Conservation (phyloP, 2,113 vertebrate species). For the Scatophagus argus region DNA sequence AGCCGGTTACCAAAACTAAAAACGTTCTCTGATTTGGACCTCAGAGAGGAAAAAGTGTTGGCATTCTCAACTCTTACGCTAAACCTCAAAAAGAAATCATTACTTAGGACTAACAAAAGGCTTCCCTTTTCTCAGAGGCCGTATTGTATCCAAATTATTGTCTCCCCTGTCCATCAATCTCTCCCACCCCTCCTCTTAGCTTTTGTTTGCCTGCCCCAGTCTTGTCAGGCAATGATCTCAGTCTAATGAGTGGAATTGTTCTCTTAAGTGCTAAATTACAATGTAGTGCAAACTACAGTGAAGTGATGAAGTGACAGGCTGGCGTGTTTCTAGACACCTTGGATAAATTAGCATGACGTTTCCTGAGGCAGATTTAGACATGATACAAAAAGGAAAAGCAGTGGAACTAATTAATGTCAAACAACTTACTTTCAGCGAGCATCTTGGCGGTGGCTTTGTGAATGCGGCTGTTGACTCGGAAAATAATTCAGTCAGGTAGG, state of each 20-base stretch:
- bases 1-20: too few species aligned
- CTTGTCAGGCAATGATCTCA: constrained; percentile 16
- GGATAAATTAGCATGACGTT: constrained; percentile 8
- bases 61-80: background rate
- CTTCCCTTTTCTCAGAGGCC: background rate
- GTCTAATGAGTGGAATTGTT: background rate
- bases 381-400: constrained; percentile 11
- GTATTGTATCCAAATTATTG: background rate
- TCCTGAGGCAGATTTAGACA: constrained; percentile 22
- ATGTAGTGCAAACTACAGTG: background rate
- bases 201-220: constrained; percentile 25
- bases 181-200: constrained; percentile 18
- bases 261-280: constrained; percentile 22
- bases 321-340: constrained; percentile 15
- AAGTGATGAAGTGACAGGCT: constrained; percentile 30
- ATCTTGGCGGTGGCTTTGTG: background rate
- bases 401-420: constrained; percentile 29
- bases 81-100: background rate
- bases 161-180: constrained; percentile 34
- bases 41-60: background rate
- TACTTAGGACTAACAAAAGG: constrained; percentile 14
- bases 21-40: background rate
- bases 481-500: background rate
- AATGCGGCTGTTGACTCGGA: background rate
- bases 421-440: background rate